These are phyloP conservation scores for Drosophila atripex DNA, from an alignment of 2,888 invertebrate genomes.

Conservation along the genomic window DNA sequence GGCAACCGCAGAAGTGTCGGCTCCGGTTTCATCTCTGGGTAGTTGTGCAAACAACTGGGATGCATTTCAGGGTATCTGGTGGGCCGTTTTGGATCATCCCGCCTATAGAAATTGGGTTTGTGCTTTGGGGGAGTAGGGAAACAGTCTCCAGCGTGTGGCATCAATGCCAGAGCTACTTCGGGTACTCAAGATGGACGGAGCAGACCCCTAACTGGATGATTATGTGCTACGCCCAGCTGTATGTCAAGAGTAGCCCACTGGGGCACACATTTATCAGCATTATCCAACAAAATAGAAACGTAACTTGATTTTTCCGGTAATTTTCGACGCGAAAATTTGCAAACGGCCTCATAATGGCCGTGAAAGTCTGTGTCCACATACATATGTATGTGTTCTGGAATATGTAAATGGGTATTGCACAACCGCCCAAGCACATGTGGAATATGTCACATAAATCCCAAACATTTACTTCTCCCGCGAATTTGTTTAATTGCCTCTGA, in stretches of 20 bases:
- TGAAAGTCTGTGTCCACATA: constrained; percentile 56
- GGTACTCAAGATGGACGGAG: constrained; percentile 33
- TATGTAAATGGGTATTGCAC: constrained; percentile 8
- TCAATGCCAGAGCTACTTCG: constrained; percentile 28
- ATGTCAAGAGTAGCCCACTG: constrained; percentile 43
- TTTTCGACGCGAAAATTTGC: constrained; percentile 66
- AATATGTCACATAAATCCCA: constrained; percentile 17
- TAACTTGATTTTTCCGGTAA: constrained; percentile 83
- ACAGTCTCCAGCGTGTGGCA: constrained; percentile 22
- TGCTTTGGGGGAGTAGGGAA: constrained; percentile 61
- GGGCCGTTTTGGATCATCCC: constrained; percentile 52
- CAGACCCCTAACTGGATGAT: constrained; percentile 2
- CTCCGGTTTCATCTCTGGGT: constrained; percentile 2
- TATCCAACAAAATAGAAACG: constrained; percentile 81
- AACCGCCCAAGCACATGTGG: neutral
- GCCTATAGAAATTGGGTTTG: constrained; percentile 64
- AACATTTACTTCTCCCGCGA: constrained; percentile 6
- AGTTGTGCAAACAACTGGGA: constrained; percentile 60
- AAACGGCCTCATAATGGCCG: constrained; percentile 57
- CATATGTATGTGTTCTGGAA: neutral
- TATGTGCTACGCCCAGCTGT: constrained; percentile 66
- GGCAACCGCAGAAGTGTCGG: constrained; percentile 59
- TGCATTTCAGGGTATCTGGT: constrained; percentile 58
- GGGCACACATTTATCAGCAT: constrained; percentile 78
- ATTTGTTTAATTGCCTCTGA: constrained; percentile 33